Evolutionary conservation across 2,797 vertebrate species (phyloP).

Genomic region (Podarcis siculus): DNA sequence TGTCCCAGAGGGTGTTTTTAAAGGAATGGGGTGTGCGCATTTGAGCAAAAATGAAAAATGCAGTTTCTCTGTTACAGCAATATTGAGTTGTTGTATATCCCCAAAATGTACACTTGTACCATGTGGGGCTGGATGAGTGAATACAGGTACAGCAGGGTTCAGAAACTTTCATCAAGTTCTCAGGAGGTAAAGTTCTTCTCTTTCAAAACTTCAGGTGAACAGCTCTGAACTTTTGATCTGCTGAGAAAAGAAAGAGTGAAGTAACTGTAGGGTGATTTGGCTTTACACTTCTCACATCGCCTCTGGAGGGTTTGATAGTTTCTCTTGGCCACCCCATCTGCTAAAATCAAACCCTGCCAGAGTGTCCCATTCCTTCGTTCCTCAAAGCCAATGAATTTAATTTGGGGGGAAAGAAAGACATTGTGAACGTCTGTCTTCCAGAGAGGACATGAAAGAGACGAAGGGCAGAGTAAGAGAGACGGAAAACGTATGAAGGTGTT

Average conservation of each 20-base stretch:
- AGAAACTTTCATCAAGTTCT: neutral
- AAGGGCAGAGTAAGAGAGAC: neutral
- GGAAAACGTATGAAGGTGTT: slow-evolving; percentile 33
- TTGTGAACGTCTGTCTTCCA: slow-evolving; percentile 26
- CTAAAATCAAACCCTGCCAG: slow-evolving; percentile 50
- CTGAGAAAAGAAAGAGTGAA: slow-evolving; percentile 13
- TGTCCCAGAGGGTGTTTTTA: slow-evolving; percentile 1
- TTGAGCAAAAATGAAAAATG: neutral
- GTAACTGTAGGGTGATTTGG: neutral
- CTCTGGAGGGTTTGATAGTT: neutral
- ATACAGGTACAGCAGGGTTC: fast-evolving
- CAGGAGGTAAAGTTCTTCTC: slow-evolving; percentile 9
- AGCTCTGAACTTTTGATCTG: too few species aligned
- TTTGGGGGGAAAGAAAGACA: too few species aligned
- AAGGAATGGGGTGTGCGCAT: neutral
- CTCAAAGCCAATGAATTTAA: slow-evolving; percentile 51
- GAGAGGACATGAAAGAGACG: slow-evolving; percentile 18
- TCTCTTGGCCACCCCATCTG: slow-evolving; percentile 49
- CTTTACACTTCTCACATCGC: neutral
- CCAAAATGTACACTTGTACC: fast-evolving
- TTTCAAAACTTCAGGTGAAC: neutral
- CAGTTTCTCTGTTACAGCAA: neutral
- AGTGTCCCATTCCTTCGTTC: slow-evolving; percentile 48
- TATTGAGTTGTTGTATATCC: neutral
- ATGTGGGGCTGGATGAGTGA: neutral